A percentile compares a stretch with the other conserved stretches of the same genome.
Conservation (phyloP, 2,113 vertebrate species). For the Podocnemis expansa region DNA sequence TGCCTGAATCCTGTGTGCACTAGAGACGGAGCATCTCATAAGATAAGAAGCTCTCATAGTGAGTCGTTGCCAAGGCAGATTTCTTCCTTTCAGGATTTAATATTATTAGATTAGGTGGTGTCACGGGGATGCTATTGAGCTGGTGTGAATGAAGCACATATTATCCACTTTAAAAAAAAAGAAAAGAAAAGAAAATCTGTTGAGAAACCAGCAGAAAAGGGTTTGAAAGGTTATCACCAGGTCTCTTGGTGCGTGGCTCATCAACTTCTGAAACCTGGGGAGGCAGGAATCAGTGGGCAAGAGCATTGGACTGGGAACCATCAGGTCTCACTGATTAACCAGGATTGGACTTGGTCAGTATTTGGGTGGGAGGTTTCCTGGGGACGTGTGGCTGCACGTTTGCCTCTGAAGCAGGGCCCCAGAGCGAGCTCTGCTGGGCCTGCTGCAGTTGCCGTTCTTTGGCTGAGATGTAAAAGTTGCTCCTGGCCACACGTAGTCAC, state of each 20-base stretch:
- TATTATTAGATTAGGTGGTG: rapidly evolving
- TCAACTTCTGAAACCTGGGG: background rate
- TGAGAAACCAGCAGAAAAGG: background rate
- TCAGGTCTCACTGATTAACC: background rate
- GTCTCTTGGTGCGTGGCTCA: background rate
- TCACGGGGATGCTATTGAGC: background rate
- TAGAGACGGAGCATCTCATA: slow-evolving; percentile 14
- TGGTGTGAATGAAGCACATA: background rate
- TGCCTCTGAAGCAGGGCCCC: no score
- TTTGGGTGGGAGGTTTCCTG: background rate
- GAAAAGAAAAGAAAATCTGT: background rate
- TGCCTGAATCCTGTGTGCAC: background rate
- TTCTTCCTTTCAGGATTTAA: background rate
- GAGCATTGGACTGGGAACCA: background rate
- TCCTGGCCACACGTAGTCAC: background rate
- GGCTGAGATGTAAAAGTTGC: background rate
- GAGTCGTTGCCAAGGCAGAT: background rate
- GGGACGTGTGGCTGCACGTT: background rate
- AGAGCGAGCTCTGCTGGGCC: no score
- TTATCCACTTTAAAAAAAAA: background rate
- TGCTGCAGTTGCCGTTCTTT: background rate
- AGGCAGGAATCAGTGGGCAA: background rate
- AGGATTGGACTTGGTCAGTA: background rate
- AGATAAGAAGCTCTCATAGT: background rate
- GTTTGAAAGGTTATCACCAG: background rate